Percentiles rank a stretch among this genome's conserved stretches.
These are phyloP conservation scores for Operophtera brumata DNA, from an alignment of 2,888 invertebrate species.

Conservation along the genomic window DNA sequence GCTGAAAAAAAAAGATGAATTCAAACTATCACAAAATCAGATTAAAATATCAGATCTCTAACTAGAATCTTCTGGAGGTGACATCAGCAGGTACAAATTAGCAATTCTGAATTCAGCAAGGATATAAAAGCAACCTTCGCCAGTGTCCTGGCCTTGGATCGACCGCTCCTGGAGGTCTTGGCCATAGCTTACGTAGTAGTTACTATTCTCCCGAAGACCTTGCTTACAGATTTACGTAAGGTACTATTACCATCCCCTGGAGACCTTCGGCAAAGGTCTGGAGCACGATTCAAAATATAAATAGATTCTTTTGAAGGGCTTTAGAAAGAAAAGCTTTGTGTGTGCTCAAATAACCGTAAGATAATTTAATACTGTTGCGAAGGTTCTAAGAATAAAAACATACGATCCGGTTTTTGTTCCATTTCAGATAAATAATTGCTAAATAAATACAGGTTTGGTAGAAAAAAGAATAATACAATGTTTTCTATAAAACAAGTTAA, in stretches of 20 bases:
- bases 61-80: no score
- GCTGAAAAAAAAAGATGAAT: no score
- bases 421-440: no score
- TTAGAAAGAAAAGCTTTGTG: constrained; percentile 24
- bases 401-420: neutral
- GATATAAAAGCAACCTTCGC: constrained; percentile 42
- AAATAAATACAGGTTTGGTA: neutral
- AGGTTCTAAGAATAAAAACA: neutral
- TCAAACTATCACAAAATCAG: no score
- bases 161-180: constrained; percentile 43
- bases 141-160: constrained; percentile 45
- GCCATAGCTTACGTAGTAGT: constrained; percentile 6
- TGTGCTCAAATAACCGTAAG: constrained; percentile 4
- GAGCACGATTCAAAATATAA: constrained; percentile 28
- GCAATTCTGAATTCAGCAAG: constrained; percentile 9
- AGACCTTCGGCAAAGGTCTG: constrained; percentile 34
- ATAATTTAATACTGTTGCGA: constrained; percentile 7
- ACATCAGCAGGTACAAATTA: no score
- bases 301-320: neutral
- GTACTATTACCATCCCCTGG: constrained; percentile 21
- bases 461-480: neutral
- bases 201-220: constrained; percentile 1
- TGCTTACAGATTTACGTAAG: constrained; percentile 1
- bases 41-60: no score
- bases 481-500: no score